phyloP scores from a whole-genome alignment of 2,797 vertebrate species.

The Xenentodon cancila region DNA sequence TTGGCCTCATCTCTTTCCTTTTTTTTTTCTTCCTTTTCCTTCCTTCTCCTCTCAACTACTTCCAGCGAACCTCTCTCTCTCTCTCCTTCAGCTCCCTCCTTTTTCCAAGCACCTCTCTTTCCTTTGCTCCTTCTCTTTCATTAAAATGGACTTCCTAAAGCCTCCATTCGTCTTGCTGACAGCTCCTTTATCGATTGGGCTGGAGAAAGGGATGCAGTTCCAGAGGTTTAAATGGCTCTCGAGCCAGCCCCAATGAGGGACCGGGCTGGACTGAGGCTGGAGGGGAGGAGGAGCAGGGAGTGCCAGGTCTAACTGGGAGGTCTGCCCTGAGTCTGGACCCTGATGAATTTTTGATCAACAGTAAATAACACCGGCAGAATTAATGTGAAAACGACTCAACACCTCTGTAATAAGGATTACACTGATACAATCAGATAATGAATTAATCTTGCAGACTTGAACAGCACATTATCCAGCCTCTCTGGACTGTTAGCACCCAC shows the following conservation, averaged over 20 bases:
- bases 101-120: constrained; percentile 65
- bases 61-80: constrained; percentile 40
- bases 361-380: constrained; percentile 39
- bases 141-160: constrained; percentile 86
- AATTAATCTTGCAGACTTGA: constrained; percentile 54
- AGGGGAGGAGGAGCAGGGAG: constrained; percentile 43
- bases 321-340: constrained; percentile 43
- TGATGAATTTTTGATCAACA: constrained; percentile 42
- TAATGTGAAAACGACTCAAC: constrained; percentile 48
- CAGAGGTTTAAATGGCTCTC: constrained; percentile 79
- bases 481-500: constrained; percentile 36
- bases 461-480: constrained; percentile 47
- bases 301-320: constrained; percentile 52
- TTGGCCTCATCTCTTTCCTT: constrained; percentile 11
- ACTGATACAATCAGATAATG: constrained; percentile 58
- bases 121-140: constrained; percentile 72
- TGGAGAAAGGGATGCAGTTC: constrained; percentile 75
- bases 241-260: constrained; percentile 55
- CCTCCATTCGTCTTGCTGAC: constrained; percentile 85
- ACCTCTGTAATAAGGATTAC: constrained; percentile 44
- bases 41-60: constrained; percentile 42
- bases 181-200: constrained; percentile 78
- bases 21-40: constrained; percentile 8
- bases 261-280: constrained; percentile 49
- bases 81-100: constrained; percentile 29